Conservation (phyloP, 2,113 vertebrate genomes). For the Hydrolagus affinis region DNA sequence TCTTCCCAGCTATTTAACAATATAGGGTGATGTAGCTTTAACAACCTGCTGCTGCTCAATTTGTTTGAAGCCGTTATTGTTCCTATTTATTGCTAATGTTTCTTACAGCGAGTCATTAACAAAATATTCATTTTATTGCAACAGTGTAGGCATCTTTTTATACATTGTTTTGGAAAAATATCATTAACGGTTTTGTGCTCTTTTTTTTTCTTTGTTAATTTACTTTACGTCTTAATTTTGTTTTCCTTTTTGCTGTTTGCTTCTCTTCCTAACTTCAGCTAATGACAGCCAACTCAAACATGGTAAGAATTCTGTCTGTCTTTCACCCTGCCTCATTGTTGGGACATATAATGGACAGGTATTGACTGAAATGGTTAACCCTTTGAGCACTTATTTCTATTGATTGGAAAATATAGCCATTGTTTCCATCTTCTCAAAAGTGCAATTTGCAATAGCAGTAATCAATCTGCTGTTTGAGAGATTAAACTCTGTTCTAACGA, state of each 20-base stretch:
- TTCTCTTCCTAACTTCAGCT: conserved; percentile 86
- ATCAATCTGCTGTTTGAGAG: no score
- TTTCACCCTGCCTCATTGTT: conserved; percentile 39
- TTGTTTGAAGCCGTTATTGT: neutral
- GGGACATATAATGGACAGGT: neutral
- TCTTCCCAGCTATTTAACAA: neutral
- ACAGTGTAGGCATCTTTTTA: neutral
- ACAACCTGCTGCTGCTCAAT: no score
- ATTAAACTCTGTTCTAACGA: no score
- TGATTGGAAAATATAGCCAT: no score
- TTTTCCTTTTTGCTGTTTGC: conserved; percentile 66
- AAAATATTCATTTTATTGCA: neutral
- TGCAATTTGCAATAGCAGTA: no score
- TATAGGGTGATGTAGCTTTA: no score
- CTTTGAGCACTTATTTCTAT: neutral
- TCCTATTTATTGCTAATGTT: neutral
- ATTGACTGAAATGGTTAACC: neutral
- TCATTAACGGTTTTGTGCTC: conserved; percentile 48
- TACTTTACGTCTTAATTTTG: conserved; percentile 58
- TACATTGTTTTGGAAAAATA: neutral
- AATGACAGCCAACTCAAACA: conserved; percentile 91
- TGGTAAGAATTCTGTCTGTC: conserved; percentile 81
- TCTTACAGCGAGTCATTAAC: neutral
- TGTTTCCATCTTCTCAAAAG: no score
- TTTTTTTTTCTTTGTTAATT: conserved; percentile 67